Percentiles rank a stretch among this genome's conserved stretches.
phyloP scores from a whole-genome alignment of 2,888 invertebrate genomes.

The Acanthosepion lycidas region DNA sequence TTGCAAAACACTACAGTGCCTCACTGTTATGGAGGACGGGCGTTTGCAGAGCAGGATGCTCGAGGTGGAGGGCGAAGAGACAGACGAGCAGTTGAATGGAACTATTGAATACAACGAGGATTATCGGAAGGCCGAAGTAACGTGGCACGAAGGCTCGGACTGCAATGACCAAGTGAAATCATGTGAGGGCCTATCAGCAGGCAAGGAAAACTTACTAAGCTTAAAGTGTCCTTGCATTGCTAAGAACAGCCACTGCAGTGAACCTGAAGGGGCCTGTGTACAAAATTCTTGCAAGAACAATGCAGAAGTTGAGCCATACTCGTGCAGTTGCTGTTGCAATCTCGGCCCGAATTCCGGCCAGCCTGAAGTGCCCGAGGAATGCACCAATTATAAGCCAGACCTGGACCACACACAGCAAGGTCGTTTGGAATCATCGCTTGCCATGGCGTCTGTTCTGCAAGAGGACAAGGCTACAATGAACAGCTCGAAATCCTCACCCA shows the following conservation, averaged over 20 bases:
- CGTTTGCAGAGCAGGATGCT: slow-evolving; percentile 56
- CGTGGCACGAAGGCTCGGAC: background rate
- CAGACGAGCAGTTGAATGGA: slow-evolving; percentile 54
- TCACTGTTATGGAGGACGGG: slow-evolving; percentile 60
- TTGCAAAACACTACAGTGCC: slow-evolving; percentile 52
- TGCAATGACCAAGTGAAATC: background rate
- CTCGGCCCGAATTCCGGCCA: background rate
- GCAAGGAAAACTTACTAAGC: background rate
- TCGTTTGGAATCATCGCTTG: background rate
- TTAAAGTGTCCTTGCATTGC: background rate
- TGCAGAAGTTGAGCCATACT: background rate
- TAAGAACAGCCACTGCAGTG: background rate
- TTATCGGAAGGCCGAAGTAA: slow-evolving; percentile 58
- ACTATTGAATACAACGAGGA: slow-evolving; percentile 61
- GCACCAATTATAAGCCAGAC: background rate
- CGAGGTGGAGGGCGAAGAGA: slow-evolving; percentile 55
- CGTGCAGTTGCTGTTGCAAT: background rate
- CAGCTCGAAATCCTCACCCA: background rate
- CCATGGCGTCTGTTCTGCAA: background rate
- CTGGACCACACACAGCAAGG: background rate
- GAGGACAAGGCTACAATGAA: background rate
- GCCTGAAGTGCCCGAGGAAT: background rate
- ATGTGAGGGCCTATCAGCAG: background rate
- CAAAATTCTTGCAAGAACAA: background rate
- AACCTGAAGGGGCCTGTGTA: background rate